These are phyloP conservation scores for Aplidium turbinatum DNA, from an alignment of 23 tunicate species.

Conservation along the genomic window DNA sequence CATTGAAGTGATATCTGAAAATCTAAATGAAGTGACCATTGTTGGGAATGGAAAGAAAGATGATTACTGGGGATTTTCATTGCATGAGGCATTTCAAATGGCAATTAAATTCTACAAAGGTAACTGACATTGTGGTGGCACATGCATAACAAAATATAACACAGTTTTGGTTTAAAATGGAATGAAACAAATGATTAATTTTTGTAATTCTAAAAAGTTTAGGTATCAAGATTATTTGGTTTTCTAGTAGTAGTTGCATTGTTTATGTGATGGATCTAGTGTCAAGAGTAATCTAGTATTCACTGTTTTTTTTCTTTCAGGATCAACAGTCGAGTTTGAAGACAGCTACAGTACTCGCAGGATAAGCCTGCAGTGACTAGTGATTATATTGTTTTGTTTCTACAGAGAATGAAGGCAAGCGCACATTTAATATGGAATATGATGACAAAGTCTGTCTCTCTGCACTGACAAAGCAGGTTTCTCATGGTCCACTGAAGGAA, in stretches of 20 bases:
- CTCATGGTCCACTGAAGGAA: slow-evolving; percentile 84
- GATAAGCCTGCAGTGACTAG: too few relatives aligned
- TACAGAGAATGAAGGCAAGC: slow-evolving; percentile 91
- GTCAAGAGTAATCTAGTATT: too few relatives aligned
- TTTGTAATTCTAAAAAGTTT: not conserved
- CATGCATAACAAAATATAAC: too few relatives aligned
- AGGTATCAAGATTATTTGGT: too few relatives aligned
- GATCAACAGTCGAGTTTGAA: not conserved
- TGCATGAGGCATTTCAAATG: slow-evolving; percentile 83
- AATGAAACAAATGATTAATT: not conserved
- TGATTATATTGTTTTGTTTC: too few relatives aligned
- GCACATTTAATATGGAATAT: slow-evolving; percentile 83
- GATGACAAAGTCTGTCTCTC: slow-evolving; percentile 89
- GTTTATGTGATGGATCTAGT: too few relatives aligned
- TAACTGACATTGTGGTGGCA: slow-evolving; percentile 16
- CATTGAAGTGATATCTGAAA: slow-evolving; percentile 44
- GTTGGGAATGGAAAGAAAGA: slow-evolving; percentile 60
- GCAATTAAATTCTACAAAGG: slow-evolving; percentile 97
- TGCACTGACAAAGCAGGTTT: slow-evolving; percentile 93
- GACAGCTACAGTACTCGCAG: too few relatives aligned
- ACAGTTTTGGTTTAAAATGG: not conserved
- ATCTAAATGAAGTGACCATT: slow-evolving; percentile 19
- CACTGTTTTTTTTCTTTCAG: too few relatives aligned
- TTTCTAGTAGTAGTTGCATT: too few relatives aligned
- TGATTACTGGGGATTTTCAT: slow-evolving; percentile 87